Base-by-base conservation (phyloP, 1,140 invertebrate genomes). In the Heliconius melpomene region DNA sequence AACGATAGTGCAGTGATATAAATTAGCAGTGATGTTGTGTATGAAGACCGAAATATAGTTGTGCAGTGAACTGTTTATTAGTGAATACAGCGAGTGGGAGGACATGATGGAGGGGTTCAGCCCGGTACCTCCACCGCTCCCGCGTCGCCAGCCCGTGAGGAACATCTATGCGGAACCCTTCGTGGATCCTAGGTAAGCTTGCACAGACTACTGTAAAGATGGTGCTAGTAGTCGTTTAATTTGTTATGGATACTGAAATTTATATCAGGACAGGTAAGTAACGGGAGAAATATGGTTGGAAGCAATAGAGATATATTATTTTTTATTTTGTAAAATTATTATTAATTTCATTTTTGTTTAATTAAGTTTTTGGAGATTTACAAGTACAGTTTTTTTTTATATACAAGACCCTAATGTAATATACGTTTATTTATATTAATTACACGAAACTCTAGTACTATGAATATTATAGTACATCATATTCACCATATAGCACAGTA, bases 141-240 rank as follows among this genome's bases (percentile, higher is more conserved):
- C 94, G n/a, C 88, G 94, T 18, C 88, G 94, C n/a, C 94, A 94
- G 81, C 94, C 94, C 66, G 91, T 94, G 79, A 88, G 94, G 83
- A 95, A 95, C 87, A 95, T 95, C 86, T 95, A 95, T 82, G 94
- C 94, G 1, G 94, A 95, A 79, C 94, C 94, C 85, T 95, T 95
- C 91, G 93, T 94, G 83, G 94, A 95, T 83, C 94, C 94, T 88
- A 94, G 94, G 94, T 95, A 93, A 93, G 93, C 83, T 71, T 26
- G 13, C 20, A 36, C 11, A 23, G 16, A 29, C 26, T 66, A 66
- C 26, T 9, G 8, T 66, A 66, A 66, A 66, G 9, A 66, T 60
- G 20, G n/a, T 16, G 11, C 16, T 29, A 29, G 23, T 9, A 26
- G 0, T 16, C 60, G 8, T 23, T 66, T 18, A 66, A 66, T 66